Evolutionary conservation across 1,140 invertebrate genomes (phyloP), one percentile per base, ranked within the genome.

Genomic region (Homarus americanus): DNA sequence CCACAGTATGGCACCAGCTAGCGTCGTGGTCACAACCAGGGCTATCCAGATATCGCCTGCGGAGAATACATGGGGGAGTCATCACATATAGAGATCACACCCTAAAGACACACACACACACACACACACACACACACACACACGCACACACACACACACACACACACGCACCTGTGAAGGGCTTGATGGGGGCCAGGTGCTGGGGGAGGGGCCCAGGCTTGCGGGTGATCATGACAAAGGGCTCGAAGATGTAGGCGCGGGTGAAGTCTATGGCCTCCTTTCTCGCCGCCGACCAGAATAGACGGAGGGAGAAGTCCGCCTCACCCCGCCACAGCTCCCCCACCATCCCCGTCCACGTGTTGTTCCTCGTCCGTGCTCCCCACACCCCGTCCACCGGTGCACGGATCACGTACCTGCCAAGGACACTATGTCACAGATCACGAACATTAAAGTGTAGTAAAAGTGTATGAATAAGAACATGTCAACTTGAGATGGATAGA

Each of bases 191-290:
- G 7, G 66, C 83, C n/a, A n/a, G n/a, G n/a, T n/a, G n/a, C n/a
- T n/a, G n/a, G n/a, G n/a, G n/a, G n/a, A n/a, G n/a, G n/a, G n/a
- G n/a, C n/a, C n/a, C n/a, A n/a, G n/a, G n/a, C n/a, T n/a, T n/a
- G n/a, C n/a, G n/a, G n/a, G n/a, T n/a, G n/a, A n/a, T n/a, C n/a
- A n/a, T n/a, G n/a, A n/a, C n/a, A n/a, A n/a, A n/a, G n/a, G n/a
- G n/a, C 38, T 85, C 63, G 40, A 69, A 84, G 82, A 84, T 73
- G 40, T 84, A 84, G 9, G 82, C 63, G 7, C 82, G 82, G 38
- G 82, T 84, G 82, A 84, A 84, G 44, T 84, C 83, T n/a, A 85
- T 85, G 83, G 40, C 40, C 66, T 32, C 34, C 41, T 85, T 85
- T 66, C 83, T 85, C 32, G 24, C 2, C n/a, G 66, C 66, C 38